Percentiles rank a stretch among this genome's conserved stretches.
phyloP scores from a whole-genome alignment of 2,113 vertebrate species.

The Todiramphus chloris region DNA sequence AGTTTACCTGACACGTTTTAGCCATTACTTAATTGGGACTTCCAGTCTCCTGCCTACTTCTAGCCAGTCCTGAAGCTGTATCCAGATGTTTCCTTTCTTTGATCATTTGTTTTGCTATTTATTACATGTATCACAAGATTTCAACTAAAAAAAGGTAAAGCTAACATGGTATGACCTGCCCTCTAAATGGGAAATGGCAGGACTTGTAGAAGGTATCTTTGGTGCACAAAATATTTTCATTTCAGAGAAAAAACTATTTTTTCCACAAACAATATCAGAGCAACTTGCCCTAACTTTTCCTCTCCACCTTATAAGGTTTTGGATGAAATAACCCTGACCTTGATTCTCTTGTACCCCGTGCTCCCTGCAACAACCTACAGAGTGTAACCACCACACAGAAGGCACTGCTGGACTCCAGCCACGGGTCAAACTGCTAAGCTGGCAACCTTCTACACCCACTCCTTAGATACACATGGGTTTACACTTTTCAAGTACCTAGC shows the following conservation, averaged over 20 bases:
- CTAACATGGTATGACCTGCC: fast-evolving
- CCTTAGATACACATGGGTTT: neutral
- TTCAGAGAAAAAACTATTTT: neutral
- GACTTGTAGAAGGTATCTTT: neutral
- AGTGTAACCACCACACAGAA: neutral
- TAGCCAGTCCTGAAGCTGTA: neutral
- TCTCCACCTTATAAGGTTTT: neutral
- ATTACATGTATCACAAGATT: neutral
- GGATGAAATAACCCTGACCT: neutral
- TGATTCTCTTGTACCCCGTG: neutral
- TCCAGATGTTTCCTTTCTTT: neutral
- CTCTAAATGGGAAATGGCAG: neutral
- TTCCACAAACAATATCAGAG: neutral
- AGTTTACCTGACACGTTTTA: neutral
- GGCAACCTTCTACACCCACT: neutral
- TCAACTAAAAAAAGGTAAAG: neutral
- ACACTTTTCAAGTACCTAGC: neutral
- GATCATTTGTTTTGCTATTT: neutral
- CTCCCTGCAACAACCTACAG: neutral
- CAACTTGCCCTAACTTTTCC: neutral
- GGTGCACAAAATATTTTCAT: neutral
- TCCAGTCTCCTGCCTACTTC: neutral
- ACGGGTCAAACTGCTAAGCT: neutral
- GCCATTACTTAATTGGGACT: neutral
- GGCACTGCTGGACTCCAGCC: neutral